Conservation (phyloP, 2,888 invertebrate species). For the Xiphydria camelus region DNA sequence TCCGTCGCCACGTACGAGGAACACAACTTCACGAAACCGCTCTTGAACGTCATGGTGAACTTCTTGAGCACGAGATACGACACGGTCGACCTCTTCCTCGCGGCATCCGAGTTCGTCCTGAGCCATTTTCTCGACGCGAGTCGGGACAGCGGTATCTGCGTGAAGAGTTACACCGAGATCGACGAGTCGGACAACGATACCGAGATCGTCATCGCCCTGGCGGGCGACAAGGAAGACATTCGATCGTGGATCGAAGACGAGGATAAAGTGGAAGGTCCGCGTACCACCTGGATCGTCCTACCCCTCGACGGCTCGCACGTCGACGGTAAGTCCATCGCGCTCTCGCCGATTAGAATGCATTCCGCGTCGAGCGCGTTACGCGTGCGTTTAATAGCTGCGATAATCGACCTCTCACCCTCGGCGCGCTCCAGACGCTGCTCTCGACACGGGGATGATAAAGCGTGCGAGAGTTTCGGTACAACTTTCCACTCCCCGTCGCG, state of each 20-base stretch:
- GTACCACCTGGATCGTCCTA: constrained; percentile 44
- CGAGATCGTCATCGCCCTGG: constrained; percentile 37
- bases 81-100: constrained; percentile 40
- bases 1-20: constrained; percentile 42
- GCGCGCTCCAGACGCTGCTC: too few species aligned
- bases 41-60: constrained; percentile 40
- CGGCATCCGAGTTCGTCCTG: constrained; percentile 27
- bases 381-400: too few species aligned
- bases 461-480: too few species aligned
- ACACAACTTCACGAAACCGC: constrained; percentile 39
- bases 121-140: constrained; percentile 36
- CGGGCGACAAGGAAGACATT: constrained; percentile 40
- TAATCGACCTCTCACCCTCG: too few species aligned
- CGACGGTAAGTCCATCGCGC: constrained; percentile 46
- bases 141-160: constrained; percentile 44
- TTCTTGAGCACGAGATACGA: constrained; percentile 43
- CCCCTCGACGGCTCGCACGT: constrained; percentile 42
- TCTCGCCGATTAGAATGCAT: too few species aligned
- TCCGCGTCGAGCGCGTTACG: too few species aligned
- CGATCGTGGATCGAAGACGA: constrained; percentile 39
- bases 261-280: constrained; percentile 20
- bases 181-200: constrained; percentile 27
- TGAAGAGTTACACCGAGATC: constrained; percentile 33
- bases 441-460: too few species aligned
- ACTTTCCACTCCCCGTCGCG: too few species aligned